phyloP scores from a whole-genome alignment of 2,888 invertebrate species.

The Neelides folsomi region DNA sequence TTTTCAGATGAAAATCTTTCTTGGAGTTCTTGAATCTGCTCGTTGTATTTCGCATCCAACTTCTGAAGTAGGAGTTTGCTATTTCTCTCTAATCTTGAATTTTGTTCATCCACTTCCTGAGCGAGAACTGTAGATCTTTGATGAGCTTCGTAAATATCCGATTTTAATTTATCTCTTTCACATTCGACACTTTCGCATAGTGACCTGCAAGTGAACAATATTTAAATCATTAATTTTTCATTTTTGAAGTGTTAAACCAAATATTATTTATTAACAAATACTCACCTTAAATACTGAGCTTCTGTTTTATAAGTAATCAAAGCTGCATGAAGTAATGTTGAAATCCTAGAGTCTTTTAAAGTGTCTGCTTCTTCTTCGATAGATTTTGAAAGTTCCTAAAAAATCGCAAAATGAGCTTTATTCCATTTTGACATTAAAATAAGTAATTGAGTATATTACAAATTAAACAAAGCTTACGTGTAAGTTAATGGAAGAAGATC shows the following conservation, averaged over 20 bases:
- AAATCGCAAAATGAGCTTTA: no score
- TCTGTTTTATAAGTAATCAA: constrained; percentile 55
- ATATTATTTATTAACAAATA: constrained; percentile 3
- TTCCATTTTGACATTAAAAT: no score
- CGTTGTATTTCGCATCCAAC: constrained; percentile 62
- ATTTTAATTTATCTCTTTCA: constrained; percentile 67
- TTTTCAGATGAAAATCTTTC: constrained; percentile 58
- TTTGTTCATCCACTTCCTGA: constrained; percentile 82
- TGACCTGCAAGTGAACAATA: constrained; percentile 36
- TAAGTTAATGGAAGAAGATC: constrained; percentile 18
- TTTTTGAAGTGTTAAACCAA: constrained; percentile 2
- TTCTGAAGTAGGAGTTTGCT: constrained; percentile 49
- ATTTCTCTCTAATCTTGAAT: constrained; percentile 64
- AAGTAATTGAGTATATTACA: no score
- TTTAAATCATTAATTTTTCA: constrained; percentile 2
- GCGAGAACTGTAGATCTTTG: constrained; percentile 65
- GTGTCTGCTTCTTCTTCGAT: constrained; percentile 30
- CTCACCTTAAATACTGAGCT: constrained; percentile 46
- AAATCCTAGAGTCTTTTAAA: constrained; percentile 34
- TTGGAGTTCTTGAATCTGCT: constrained; percentile 56
- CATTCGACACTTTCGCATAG: constrained; percentile 52
- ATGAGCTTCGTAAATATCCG: constrained; percentile 68
- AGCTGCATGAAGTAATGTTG: constrained; percentile 49
- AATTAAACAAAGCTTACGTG: constrained; percentile 10
- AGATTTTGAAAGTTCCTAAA: constrained; percentile 21